phyloP scores from a whole-genome alignment of 2,888 invertebrate genomes.

The Diarsia mendica region DNA sequence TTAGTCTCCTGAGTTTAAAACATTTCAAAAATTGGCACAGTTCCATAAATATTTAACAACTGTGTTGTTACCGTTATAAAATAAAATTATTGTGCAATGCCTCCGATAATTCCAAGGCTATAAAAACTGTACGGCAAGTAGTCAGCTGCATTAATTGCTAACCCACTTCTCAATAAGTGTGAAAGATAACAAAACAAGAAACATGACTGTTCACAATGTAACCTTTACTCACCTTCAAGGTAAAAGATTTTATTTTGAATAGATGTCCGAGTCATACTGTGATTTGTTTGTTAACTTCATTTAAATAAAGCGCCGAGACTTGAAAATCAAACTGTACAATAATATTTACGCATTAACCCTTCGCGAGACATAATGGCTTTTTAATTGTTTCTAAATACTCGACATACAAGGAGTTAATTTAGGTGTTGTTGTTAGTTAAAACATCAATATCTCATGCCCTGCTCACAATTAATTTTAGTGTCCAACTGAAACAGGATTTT shows the following conservation, averaged over 20 bases:
- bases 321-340: neutral
- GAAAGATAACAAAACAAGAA: neutral
- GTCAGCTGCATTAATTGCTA: neutral
- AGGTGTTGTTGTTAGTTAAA: neutral
- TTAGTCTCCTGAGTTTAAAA: conserved; percentile 23
- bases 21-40: conserved; percentile 37
- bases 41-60: conserved; percentile 48
- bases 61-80: conserved; percentile 10
- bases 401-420: neutral
- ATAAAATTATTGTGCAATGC: conserved; percentile 29
- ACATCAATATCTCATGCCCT: neutral
- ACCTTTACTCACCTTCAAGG: conserved; percentile 36
- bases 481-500: too few relatives aligned
- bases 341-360: neutral
- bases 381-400: too few relatives aligned
- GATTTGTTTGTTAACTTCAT: neutral
- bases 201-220: neutral
- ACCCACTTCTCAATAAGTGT: neutral
- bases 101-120: neutral
- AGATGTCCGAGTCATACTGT: neutral
- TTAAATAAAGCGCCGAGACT: neutral
- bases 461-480: neutral
- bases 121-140: neutral
- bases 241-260: conserved; percentile 5
- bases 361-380: too few relatives aligned